Evolutionary conservation across 1,140 invertebrate genomes (phyloP), one percentile per base, ranked within the genome.

Genomic region (Pentalonia nigronervosa): DNA sequence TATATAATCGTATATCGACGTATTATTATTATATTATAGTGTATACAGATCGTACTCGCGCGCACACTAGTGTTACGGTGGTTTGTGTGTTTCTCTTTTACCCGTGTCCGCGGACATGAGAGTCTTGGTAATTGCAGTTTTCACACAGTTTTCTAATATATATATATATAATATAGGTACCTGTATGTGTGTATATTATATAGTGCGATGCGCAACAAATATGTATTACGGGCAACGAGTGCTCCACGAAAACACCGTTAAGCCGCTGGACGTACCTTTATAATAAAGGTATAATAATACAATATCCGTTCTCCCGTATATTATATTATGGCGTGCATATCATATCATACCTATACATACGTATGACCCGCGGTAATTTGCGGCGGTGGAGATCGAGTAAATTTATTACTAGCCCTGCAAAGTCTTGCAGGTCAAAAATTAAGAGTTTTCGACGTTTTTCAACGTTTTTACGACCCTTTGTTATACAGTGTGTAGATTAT

Each of bases 1-100:
- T 21, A 23, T 53, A 81, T 41, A 56, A 56, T 89, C 88, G 50
- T 30, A n/a, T 89, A 34, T 89, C 88, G 88, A 56, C 88, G 36
- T 36, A 89, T 86, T 21, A 83, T 83, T 34, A 36, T 81, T 20
- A 21, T 53, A 53, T 53, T 53, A 53, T 83, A 36, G 8, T 83
- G 34, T 83, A 36, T 81, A 86, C 36, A 25, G 36, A 25, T 86
- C 41, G 45, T 83, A 20, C n/a, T 17, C 67, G 2, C 81, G 11
- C 20, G 81, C 36, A 2, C 21, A 67, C 30, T 67, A n/a, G n/a
- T n/a, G n/a, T n/a, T n/a, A n/a, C n/a, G n/a, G 60, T 14, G 60
- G 30, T 30, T 34, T 17, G 60, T 76, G 41, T 41, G 45, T 86
- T 86, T 86, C 84, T 86, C 84, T 47, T 86, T 45, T 86, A 4